Conservation (phyloP, 64 coral and sea anemone genomes). For the Pocillopora damicornis region DNA sequence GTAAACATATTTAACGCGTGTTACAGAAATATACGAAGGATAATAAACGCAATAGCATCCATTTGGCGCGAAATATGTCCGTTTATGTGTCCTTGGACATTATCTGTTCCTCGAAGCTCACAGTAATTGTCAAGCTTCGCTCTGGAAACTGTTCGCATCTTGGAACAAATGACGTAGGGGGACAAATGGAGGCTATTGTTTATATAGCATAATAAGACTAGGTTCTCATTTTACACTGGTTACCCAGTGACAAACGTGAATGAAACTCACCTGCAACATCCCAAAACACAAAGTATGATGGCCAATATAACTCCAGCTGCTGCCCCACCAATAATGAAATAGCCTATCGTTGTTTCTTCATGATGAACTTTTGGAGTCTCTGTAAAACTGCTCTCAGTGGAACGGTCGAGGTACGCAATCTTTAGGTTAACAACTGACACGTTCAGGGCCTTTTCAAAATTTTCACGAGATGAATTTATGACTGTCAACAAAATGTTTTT, state of each 20-base stretch:
- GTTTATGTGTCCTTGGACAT: too few relatives aligned
- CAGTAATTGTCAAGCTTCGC: too few relatives aligned
- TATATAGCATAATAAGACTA: not conserved
- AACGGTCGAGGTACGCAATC: not conserved
- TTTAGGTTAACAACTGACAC: not conserved
- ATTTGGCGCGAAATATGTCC: too few relatives aligned
- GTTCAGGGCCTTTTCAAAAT: not conserved
- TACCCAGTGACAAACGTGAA: not conserved
- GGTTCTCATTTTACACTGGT: not conserved
- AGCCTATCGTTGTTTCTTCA: not conserved
- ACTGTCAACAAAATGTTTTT: not conserved
- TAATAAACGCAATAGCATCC: too few relatives aligned
- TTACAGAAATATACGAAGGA: too few relatives aligned
- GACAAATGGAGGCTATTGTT: not conserved
- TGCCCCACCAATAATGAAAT: slow-evolving; percentile 1
- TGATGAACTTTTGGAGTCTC: not conserved
- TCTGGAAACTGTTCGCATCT: too few relatives aligned
- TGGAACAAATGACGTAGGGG: too few relatives aligned
- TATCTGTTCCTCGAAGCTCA: too few relatives aligned
- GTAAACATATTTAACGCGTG: too few relatives aligned
- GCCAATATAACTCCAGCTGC: not conserved
- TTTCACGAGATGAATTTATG: not conserved
- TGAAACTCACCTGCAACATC: not conserved
- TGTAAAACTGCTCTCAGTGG: not conserved
- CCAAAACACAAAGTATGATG: not conserved